Base-by-base conservation (phyloP, 1,140 invertebrate genomes). In the Drosophila pseudoobscura region DNA sequence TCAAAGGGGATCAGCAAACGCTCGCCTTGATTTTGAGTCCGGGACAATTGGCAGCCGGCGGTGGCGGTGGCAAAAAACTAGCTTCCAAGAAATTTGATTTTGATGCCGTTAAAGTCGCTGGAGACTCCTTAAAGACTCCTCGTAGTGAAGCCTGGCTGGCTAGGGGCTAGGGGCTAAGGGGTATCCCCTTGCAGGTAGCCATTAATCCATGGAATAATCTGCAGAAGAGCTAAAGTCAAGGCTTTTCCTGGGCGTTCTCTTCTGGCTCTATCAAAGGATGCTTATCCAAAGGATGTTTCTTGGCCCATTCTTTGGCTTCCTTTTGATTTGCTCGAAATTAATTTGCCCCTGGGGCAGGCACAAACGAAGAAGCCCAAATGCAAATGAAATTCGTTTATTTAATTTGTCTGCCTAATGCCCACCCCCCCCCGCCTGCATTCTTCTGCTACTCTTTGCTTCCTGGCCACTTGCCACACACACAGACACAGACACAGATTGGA, bases 1-100 rank as follows among this genome's bases (percentile, higher is more conserved):
- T 80, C 78, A 80, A 80, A 71, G 56, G 53, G 77, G 76, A 61
- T 79, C 56, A 79, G 66, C 54, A 46, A 61, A 39, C 55, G 66
- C 55, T 50, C 64, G 65, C 57, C 71, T 79, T 79, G 76, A 79
- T 79, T 78, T 39, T 39, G 35, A 39, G 35, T 13, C 11, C 11
- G 11, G 24, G 24, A 26, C 24, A 26, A 62, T 51, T 72, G 70
- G 43, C 70, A 75, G 60, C 1, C 20, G 20, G 39, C 59, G 45
- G 46, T 43, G 55, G 24, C 59, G 45, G 46, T 43, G 55, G 24
- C 5, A 5, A 5, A 26, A 5, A 26, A 26, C 24, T 5, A 0
- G 24, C 5, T 26, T 26, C 5, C 24, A 26, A 5, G 3, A 26
- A 26, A 26, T 26, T 6, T n/a, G n/a, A n/a, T n/a, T 26, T 26